Base-by-base conservation (phyloP, 1,140 invertebrate species). In the Hetaerina americana region DNA sequence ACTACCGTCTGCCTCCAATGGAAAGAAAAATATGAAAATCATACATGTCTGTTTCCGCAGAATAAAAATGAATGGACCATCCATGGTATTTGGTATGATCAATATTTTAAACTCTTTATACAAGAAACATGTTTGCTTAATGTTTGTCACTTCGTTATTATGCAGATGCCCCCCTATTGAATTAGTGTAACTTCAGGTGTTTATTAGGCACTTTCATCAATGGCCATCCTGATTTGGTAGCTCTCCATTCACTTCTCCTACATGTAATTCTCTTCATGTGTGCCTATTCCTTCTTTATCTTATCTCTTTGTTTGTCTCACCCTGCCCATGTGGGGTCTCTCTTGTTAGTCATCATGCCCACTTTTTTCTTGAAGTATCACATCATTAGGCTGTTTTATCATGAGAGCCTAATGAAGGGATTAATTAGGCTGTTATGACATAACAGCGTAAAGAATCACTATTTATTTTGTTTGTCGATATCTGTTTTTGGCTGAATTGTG, bases 1-100 rank as follows among this genome's bases (percentile, higher is more conserved):
- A 83, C 86, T 27, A 91, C 90, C 0, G 87, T 87, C 10, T 94
- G 92, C 77, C 85, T 85, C 66, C 80, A 85, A 71, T 92, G 90
- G 89, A 84, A 89, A 73, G 82, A 88, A 70, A 78, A 78, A 67
- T 83, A 85, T 28, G 76, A 81, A 0, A 79, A 78, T 0, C 85
- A 90, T 75, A 83, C 81, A 12, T 94, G 92, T 76, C 77, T 78
- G 0, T 79, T 92, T 72, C 90, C 90, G 8, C 77, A 77, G 0
- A 80, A 84, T 31, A 81, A 83, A 66, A 79, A 83, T 12, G 83
- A 88, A 68, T 94, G 92, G 92, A 88, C 88, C 0, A 88, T 94
- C 29, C 92, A 94, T 77, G 92, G 92, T 12, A 82, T 93, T 22
- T 94, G 92, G 81, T 82, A 77, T 75, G 75, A 26, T 74, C n/a